phyloP scores from a whole-genome alignment of 2,113 vertebrate genomes.

The Hypomesus transpacificus region DNA sequence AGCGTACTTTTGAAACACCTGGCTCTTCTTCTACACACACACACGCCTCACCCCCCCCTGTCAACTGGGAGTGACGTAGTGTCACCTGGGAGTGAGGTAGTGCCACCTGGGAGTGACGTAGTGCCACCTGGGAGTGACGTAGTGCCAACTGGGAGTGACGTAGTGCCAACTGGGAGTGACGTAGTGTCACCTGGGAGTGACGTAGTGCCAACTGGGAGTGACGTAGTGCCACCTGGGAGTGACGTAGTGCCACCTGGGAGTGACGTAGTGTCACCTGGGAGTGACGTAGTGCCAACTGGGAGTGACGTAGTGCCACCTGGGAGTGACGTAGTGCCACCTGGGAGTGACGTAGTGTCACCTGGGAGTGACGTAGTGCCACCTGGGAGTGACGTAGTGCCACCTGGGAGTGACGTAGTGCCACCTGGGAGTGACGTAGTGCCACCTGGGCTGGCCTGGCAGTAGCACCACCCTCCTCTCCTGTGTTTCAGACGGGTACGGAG shows the following conservation, averaged over 20 bases:
- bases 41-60: too few relatives aligned
- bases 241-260: constrained; percentile 57
- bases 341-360: too few relatives aligned
- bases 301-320: constrained; percentile 58
- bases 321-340: constrained; percentile 57
- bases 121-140: constrained; percentile 57
- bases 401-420: too few relatives aligned
- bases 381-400: constrained; percentile 58
- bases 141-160: constrained; percentile 58
- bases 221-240: constrained; percentile 57
- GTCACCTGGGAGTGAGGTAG: too few relatives aligned
- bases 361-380: constrained; percentile 57
- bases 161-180: constrained; percentile 57
- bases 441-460: constrained; percentile 61
- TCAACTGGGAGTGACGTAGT: too few relatives aligned
- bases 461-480: constrained; percentile 66
- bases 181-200: constrained; percentile 56
- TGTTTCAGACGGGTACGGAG: constrained; percentile 81
- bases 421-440: constrained; percentile 59
- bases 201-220: too few relatives aligned
- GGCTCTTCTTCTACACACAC: too few relatives aligned
- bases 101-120: too few relatives aligned
- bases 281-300: too few relatives aligned
- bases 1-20: too few relatives aligned
- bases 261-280: constrained; percentile 57